These are phyloP conservation scores for Euura lappo DNA, from an alignment of 1,140 invertebrate genomes.

Conservation along the genomic window DNA sequence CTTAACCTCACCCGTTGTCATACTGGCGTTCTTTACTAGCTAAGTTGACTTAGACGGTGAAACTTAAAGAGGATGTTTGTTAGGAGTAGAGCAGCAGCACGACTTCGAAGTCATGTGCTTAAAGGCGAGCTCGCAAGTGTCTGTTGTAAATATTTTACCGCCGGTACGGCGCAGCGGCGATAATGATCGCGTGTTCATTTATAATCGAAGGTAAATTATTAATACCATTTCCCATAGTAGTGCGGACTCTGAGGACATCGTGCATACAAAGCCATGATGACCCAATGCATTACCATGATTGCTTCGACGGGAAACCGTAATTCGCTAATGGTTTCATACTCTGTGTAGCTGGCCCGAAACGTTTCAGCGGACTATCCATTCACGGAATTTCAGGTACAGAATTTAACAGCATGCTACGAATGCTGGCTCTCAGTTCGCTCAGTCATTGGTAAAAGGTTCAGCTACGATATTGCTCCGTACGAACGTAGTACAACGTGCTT, in stretches of 20 bases:
- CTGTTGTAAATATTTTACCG: too few relatives aligned
- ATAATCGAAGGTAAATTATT: not conserved
- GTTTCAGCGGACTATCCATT: not conserved
- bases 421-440: too few relatives aligned
- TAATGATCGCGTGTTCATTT: not conserved
- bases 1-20: too few relatives aligned
- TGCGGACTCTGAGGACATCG: not conserved
- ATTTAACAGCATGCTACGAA: not conserved
- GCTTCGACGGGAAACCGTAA: constrained; percentile 49
- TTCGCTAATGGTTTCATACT: constrained; percentile 49
- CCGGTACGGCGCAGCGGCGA: not conserved
- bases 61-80: not conserved
- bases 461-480: too few relatives aligned
- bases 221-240: not conserved
- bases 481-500: too few relatives aligned
- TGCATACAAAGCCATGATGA: constrained; percentile 14
- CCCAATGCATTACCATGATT: constrained; percentile 52
- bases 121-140: not conserved
- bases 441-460: too few relatives aligned
- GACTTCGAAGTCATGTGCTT: not conserved
- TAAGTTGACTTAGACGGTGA: not conserved
- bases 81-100: not conserved
- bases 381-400: not conserved
- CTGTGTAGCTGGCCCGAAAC: not conserved
- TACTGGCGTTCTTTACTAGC: not conserved